Evolutionary conservation across 2,888 invertebrate genomes (phyloP).

Genomic region (Perithous albicinctus): DNA sequence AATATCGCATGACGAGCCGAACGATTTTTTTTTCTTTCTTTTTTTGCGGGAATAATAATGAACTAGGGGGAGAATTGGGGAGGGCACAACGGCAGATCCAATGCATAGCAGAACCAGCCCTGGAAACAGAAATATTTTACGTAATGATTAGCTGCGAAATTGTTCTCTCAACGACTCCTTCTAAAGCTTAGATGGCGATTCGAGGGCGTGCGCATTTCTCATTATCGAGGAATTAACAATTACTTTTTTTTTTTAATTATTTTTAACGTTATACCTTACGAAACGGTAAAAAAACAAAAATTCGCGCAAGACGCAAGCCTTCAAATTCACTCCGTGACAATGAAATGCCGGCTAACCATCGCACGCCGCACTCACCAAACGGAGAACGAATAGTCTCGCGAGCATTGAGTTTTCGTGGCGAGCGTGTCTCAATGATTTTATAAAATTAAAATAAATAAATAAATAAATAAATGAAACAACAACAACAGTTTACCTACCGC

Average conservation of each 20-base stretch:
- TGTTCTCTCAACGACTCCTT: constrained; percentile 29
- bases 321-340: constrained; percentile 62
- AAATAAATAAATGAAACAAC: no score
- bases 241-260: no score
- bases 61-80: constrained; percentile 39
- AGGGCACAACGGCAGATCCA: constrained; percentile 74
- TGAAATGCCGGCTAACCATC: constrained; percentile 68
- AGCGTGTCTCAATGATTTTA: neutral
- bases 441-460: no score
- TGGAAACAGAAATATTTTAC: constrained; percentile 80
- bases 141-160: constrained; percentile 69
- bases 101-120: constrained; percentile 80
- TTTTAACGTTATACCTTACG: neutral
- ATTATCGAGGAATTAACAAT: neutral
- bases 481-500: constrained; percentile 86
- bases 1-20: constrained; percentile 69
- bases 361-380: constrained; percentile 70
- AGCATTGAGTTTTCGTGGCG: constrained; percentile 57
- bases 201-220: constrained; percentile 55
- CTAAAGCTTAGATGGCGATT: constrained; percentile 56
- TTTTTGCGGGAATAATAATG: constrained; percentile 71
- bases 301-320: constrained; percentile 57
- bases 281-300: neutral
- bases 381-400: constrained; percentile 57
- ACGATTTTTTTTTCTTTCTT: no score